These are phyloP conservation scores for Halesus radiatus DNA, from an alignment of 1,140 invertebrate species.

Conservation along the genomic window DNA sequence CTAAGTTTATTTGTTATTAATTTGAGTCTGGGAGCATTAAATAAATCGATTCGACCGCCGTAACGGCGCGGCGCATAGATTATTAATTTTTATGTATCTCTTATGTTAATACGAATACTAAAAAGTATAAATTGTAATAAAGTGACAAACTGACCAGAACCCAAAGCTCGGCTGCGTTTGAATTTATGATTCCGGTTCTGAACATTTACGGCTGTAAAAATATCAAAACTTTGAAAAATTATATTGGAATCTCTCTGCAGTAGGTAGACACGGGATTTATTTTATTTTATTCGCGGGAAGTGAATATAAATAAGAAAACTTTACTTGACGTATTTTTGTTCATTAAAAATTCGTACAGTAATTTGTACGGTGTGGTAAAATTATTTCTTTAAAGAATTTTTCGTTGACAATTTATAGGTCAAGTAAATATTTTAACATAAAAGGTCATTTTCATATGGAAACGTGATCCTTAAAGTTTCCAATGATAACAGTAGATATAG, in stretches of 20 bases:
- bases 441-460: no score
- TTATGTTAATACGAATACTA: conserved; percentile 22
- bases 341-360: no score
- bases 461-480: no score
- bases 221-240: conserved; percentile 30
- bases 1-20: conserved; percentile 27
- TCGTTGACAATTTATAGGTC: no score
- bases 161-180: not conserved
- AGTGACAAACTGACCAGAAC: conserved; percentile 23
- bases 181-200: conserved; percentile 31
- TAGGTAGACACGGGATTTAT: not conserved
- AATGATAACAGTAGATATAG: no score
- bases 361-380: no score
- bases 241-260: not conserved
- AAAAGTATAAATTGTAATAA: conserved; percentile 31
- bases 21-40: not conserved
- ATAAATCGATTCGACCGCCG: conserved; percentile 7
- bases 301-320: not conserved
- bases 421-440: no score
- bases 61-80: conserved; percentile 21
- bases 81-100: conserved; percentile 37
- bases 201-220: conserved; percentile 4
- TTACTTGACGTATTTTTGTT: no score
- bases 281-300: not conserved
- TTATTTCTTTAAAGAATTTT: no score